Conservation (phyloP, 2,888 invertebrate genomes). For the Coelinius sp. region DNA sequence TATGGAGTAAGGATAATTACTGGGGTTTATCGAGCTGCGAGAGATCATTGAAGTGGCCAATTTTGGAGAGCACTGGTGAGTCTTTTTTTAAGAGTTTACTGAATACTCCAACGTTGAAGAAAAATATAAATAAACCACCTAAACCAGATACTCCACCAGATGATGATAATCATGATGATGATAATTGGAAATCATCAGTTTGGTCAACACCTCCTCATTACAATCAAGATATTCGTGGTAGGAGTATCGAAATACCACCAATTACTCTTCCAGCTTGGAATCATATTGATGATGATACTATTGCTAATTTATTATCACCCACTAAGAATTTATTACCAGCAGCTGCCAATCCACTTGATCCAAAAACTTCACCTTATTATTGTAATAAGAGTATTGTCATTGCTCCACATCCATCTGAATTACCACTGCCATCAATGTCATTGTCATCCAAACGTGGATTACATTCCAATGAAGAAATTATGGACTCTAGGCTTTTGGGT, state of each 20-base stretch:
- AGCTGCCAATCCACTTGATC: constrained; percentile 64
- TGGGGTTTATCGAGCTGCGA: constrained; percentile 54
- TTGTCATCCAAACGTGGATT: constrained; percentile 59
- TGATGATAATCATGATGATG: constrained; percentile 48
- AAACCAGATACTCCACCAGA: constrained; percentile 72
- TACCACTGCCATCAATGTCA: constrained; percentile 65
- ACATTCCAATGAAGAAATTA: constrained; percentile 21
- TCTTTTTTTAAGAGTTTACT: constrained; percentile 57
- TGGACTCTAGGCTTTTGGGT: constrained; percentile 40
- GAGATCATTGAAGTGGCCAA: constrained; percentile 57
- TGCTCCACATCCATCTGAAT: constrained; percentile 68
- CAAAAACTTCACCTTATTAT: constrained; percentile 63
- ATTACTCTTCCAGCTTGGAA: constrained; percentile 61
- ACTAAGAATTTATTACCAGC: constrained; percentile 64
- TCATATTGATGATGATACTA: constrained; percentile 54
- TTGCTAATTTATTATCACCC: constrained; percentile 62
- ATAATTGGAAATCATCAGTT: constrained; percentile 63
- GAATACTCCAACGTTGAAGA: constrained; percentile 48
- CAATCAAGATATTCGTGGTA: constrained; percentile 53
- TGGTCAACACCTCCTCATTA: constrained; percentile 65
- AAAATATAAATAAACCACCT: constrained; percentile 62
- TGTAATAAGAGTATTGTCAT: constrained; percentile 55
- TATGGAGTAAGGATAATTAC: constrained; percentile 54
- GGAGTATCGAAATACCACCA: constrained; percentile 63
- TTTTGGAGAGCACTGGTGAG: constrained; percentile 53